A percentile compares a stretch with the other conserved stretches of the same genome.
These are phyloP conservation scores for Rhinichthys klamathensis DNA, from an alignment of 2,113 vertebrate genomes.

Conservation along the genomic window DNA sequence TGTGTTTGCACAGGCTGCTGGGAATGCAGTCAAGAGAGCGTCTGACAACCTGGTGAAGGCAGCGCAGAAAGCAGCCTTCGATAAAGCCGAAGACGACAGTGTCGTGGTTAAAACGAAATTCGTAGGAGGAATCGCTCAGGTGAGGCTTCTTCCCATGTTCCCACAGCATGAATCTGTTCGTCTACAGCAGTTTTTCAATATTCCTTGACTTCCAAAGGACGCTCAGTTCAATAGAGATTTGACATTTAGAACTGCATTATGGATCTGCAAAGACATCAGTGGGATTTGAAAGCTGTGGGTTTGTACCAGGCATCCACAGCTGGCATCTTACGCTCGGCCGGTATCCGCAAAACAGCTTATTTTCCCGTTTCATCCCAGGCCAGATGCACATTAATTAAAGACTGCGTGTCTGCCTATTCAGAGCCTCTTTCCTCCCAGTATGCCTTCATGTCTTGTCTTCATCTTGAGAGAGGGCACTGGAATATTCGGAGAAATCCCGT, in stretches of 20 bases:
- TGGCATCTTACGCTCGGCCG: conserved; percentile 42
- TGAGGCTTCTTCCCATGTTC: conserved; percentile 66
- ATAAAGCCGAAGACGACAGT: conserved; percentile 90
- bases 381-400: conserved; percentile 54
- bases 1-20: conserved; percentile 81
- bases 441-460: conserved; percentile 51
- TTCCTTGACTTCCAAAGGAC: not conserved
- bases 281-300: conserved; percentile 59
- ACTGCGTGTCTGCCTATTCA: conserved; percentile 32
- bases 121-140: conserved; percentile 98
- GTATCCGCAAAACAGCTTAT: conserved; percentile 37
- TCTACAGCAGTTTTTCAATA: not conserved
- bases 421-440: conserved; percentile 27
- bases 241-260: not conserved
- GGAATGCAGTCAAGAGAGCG: conserved; percentile 96
- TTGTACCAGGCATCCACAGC: conserved; percentile 59
- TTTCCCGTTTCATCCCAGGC: conserved; percentile 47
- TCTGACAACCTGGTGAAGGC: conserved; percentile 98
- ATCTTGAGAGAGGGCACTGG: conserved; percentile 7
- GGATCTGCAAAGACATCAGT: conserved; percentile 39
- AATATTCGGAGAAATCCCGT: conserved; percentile 19
- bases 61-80: conserved; percentile 96
- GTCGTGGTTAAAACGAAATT: conserved; percentile 98
- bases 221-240: not conserved
- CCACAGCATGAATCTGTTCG: not conserved